Evolutionary conservation across 2,888 invertebrate species (phyloP).

Genomic region (Mantis religiosa): DNA sequence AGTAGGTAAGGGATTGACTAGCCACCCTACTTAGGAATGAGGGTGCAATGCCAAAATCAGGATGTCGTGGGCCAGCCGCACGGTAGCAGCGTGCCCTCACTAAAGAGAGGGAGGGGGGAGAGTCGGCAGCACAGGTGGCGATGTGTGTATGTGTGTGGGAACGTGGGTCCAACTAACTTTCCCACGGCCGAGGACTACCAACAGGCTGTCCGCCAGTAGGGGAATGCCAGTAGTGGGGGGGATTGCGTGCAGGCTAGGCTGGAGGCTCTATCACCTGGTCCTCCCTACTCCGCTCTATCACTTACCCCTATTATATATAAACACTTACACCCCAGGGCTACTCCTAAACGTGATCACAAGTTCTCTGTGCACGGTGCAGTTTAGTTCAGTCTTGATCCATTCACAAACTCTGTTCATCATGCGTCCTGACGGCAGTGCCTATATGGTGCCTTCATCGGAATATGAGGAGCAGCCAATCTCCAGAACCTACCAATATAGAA

Average conservation of each 20-base stretch:
- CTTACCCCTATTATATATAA: slow-evolving; percentile 20
- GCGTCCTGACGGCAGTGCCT: slow-evolving; percentile 27
- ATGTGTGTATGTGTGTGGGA: slow-evolving; percentile 55
- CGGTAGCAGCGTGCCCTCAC: neutral
- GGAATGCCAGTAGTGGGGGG: neutral
- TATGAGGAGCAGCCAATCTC: slow-evolving; percentile 43
- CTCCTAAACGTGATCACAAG: slow-evolving; percentile 6
- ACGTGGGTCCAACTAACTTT: slow-evolving; percentile 55
- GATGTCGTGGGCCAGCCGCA: neutral
- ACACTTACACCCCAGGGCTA: slow-evolving; percentile 14
- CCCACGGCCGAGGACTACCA: slow-evolving; percentile 45
- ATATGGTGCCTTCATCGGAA: slow-evolving; percentile 24
- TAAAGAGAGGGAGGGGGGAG: slow-evolving; percentile 9
- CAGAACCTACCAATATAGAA: slow-evolving; percentile 45
- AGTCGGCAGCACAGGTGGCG: slow-evolving; percentile 34
- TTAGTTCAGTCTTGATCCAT: neutral
- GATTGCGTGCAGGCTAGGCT: neutral
- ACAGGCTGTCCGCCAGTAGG: neutral
- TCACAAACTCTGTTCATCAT: slow-evolving; percentile 2
- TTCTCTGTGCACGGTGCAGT: neutral
- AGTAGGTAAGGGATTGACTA: no score
- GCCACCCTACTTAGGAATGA: neutral
- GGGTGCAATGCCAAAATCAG: neutral
- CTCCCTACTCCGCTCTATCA: neutral
- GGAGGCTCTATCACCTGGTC: slow-evolving; percentile 16